Evolutionary conservation across 2,113 vertebrate genomes (phyloP).

Genomic region (Tringa solitaria): DNA sequence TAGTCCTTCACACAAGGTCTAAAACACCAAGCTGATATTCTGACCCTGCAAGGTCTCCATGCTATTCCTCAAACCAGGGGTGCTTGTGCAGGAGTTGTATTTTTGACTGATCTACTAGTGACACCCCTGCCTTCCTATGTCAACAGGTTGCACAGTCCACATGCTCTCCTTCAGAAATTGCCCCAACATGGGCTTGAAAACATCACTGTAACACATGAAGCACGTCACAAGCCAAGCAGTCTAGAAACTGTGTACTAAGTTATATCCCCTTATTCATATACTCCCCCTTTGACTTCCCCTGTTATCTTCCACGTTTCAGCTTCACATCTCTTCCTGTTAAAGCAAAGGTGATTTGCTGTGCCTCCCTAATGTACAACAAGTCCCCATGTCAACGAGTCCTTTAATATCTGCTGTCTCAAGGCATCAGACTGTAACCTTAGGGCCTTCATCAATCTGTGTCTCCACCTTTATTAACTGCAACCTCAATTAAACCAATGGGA

Average conservation of each 20-base stretch:
- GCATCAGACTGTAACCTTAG: background rate
- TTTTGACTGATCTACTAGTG: background rate
- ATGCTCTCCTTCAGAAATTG: background rate
- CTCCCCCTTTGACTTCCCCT: background rate
- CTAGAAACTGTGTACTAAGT: background rate
- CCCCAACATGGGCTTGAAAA: background rate
- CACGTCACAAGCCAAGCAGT: fast-evolving
- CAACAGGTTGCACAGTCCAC: background rate
- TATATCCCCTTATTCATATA: background rate
- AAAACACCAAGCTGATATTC: fast-evolving
- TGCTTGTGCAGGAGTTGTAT: background rate
- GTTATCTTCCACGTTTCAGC: background rate
- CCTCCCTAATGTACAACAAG: background rate
- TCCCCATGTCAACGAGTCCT: background rate
- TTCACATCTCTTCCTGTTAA: background rate
- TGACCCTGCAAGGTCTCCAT: background rate
- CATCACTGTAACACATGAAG: background rate
- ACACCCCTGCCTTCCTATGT: background rate
- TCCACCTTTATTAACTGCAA: slow-evolving; percentile 2
- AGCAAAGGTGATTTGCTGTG: background rate
- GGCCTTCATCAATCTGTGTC: slow-evolving; percentile 1
- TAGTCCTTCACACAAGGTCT: background rate
- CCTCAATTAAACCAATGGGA: background rate
- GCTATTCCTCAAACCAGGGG: background rate
- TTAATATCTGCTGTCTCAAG: background rate